Evolutionary conservation across 2,113 vertebrate genomes (phyloP), one percentile per base, ranked within the genome.

Genomic region (Lanius collurio): DNA sequence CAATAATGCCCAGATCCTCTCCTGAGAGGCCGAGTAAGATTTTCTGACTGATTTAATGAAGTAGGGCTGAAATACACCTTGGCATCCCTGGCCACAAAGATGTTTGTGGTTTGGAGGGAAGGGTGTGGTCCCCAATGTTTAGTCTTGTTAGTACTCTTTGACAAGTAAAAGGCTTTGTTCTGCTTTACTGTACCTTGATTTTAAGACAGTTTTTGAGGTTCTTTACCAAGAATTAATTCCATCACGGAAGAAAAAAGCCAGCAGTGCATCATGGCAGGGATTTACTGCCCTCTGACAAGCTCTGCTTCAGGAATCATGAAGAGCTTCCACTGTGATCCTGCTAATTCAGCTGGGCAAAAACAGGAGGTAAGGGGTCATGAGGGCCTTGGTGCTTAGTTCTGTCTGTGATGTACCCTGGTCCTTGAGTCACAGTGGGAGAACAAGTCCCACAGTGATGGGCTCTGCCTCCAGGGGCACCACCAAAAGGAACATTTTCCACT

Each of bases 291-390:
- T 1, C 1, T 31, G 69, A 71, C 41, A 57, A 52, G 27, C 39
- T 53, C 77, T 84, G 60, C 44, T 52, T 52, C 41, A 28, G 75
- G 39, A 55, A 22, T 10, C 24, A 2, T 2, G 23, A 60, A 49
- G 24, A 80, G 33, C 15, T 68, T n/a, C 60, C 52, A 8, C 14
- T 27, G 21, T 6, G 16, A 57, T 8, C 14, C 46, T 73, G 53
- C n/a, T 42, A 5, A 27, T 42, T 27, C 55, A 55, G 24, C 31
- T 65, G 70, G 49, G 31, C 31, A 76, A 21, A 22, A 41, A 2
- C 30, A 24, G 5, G 14, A 69, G 42, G 41, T 6, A 9, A 31
- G 27, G 20, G 0, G 0, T 24, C 20, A 0, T 2, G 22, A 22
- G 27, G 28, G 23, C 21, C 46, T 52, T 12, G 3, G 27, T 35